Evolutionary conservation across 2,888 invertebrate species (phyloP).

Genomic region (Sericinus montela): DNA sequence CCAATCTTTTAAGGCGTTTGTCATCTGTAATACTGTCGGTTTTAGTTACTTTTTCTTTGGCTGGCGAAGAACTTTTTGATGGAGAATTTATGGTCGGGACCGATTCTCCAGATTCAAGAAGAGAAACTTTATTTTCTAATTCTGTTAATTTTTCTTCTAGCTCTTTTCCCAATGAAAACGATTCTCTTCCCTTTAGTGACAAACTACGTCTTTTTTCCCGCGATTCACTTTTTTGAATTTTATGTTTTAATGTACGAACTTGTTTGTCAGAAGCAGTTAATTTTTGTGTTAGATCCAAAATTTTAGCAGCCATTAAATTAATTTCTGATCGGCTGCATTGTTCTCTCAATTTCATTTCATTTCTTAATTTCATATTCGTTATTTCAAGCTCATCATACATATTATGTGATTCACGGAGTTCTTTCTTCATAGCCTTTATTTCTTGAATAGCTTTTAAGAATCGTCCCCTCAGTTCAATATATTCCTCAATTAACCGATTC

Average conservation of each 20-base stretch:
- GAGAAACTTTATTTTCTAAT: constrained; percentile 86
- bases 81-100: constrained; percentile 67
- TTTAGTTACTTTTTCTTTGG: constrained; percentile 76
- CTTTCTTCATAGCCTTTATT: constrained; percentile 89
- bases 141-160: constrained; percentile 91
- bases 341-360: constrained; percentile 83
- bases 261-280: constrained; percentile 90
- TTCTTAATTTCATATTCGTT: constrained; percentile 86
- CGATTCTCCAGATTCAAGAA: constrained; percentile 77
- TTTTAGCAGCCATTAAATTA: constrained; percentile 88
- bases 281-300: constrained; percentile 91
- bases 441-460: constrained; percentile 91
- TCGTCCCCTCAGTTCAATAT: constrained; percentile 85
- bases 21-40: constrained; percentile 68
- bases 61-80: constrained; percentile 75
- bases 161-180: constrained; percentile 88
- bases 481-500: constrained; percentile 88
- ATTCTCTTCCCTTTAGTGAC: constrained; percentile 90
- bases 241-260: constrained; percentile 87
- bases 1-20: constrained; percentile 72
- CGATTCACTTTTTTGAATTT: constrained; percentile 87
- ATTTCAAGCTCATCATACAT: constrained; percentile 89
- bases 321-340: constrained; percentile 86
- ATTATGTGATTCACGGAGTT: constrained; percentile 88
- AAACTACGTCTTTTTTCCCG: constrained; percentile 89